Base-by-base conservation (phyloP, 2,888 invertebrate species). In the Ischnura elegans region DNA sequence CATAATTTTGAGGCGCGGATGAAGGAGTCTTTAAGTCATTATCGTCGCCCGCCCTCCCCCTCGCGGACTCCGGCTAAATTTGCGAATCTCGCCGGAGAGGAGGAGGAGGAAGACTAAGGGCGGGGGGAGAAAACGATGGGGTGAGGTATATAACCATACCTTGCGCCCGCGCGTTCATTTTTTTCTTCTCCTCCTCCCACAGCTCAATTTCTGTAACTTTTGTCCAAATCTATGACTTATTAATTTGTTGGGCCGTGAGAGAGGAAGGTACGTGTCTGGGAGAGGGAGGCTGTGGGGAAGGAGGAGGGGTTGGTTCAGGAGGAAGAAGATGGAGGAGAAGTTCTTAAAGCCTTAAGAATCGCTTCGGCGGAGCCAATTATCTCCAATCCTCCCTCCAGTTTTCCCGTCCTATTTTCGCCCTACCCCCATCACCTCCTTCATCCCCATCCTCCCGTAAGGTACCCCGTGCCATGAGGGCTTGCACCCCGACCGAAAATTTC, bases 151-250 rank as follows among this genome's bases (percentile, higher is more conserved):
- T n/a, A 86, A 10, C 86, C 45, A 86, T 86, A 86, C 86, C 86
- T 86, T 21, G 45, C 51, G 51, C 51, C n/a, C n/a, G n/a, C 46
- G 36, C 86, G 86, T 43, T n/a, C 46, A 21, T 86, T 90, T 90
- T 90, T 43, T 61, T 51, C 8, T 10, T 10, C 19, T 13, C 47
- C 47, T 13, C 47, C 19, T 19, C 51, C 51, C 51, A 43, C 42
- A 21, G 55, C 90, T 61, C 90, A 90, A 86, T 86, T 86, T 61
- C 61, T 66, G 90, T 45, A 90, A 90, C 90, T 90, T 90, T 90
- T 90, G 90, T 90, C 55, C 90, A 61, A 90, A 90, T 90, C 90
- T 61, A 90, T 90, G 90, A 90, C 90, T 90, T 90, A 90, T 90
- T 90, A 90, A 90, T 61, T 90, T 90, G 90, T 90, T 90, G 90